Evolutionary conservation across 35 echinoderm and acorn worm genomes (phyloP).

Genomic region (Lytechinus variegatus): DNA sequence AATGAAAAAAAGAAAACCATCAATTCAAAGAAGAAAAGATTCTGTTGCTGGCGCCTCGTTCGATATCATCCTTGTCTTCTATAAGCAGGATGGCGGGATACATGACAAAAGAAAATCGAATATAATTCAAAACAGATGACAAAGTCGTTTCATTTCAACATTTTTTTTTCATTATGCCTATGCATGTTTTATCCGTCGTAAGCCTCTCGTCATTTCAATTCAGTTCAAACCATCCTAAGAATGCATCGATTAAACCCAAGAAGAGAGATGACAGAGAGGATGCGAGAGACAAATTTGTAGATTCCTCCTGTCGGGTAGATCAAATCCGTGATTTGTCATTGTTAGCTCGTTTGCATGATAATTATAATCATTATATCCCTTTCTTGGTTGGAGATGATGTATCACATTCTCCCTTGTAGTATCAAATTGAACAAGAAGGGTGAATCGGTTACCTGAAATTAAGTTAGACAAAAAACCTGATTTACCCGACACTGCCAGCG

Average conservation of each 20-base stretch:
- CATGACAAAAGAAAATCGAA: neutral
- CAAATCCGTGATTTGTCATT: neutral
- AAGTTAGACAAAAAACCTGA: too few relatives aligned
- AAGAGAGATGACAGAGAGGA: neutral
- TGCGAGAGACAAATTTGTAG: neutral
- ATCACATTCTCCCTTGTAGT: too few relatives aligned
- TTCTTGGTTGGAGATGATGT: too few relatives aligned
- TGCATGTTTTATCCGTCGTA: neutral
- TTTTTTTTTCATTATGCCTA: neutral
- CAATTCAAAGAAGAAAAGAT: neutral
- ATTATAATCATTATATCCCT: neutral
- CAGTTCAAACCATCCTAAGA: neutral
- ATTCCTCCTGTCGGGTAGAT: neutral
- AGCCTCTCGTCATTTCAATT: neutral
- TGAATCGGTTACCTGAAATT: too few relatives aligned
- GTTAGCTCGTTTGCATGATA: neutral
- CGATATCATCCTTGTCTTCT: neutral
- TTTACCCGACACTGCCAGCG: too few relatives aligned
- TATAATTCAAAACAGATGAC: constrained; percentile 13
- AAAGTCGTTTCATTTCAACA: neutral
- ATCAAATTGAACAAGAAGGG: too few relatives aligned
- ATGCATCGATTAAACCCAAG: neutral
- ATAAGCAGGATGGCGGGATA: neutral
- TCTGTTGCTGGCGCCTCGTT: neutral
- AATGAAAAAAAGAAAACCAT: neutral